Conservation (phyloP, 1,140 invertebrate genomes). For the Carcinoscorpius rotundicauda region DNA sequence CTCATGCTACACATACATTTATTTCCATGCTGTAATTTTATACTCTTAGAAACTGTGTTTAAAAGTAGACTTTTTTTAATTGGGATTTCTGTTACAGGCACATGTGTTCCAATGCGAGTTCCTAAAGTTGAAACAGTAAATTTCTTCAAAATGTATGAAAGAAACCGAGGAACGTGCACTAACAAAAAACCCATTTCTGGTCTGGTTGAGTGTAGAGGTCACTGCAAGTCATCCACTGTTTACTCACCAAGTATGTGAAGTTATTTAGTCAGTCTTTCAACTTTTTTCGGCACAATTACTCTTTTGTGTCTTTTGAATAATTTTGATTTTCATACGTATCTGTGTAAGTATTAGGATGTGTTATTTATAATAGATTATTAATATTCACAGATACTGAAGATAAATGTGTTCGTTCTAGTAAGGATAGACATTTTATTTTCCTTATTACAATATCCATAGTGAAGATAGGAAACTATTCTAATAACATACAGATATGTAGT, state of each 20-base stretch:
- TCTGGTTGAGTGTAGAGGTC: slow-evolving; percentile 25
- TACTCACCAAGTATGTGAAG: slow-evolving; percentile 6
- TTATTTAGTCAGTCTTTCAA: slow-evolving; percentile 23
- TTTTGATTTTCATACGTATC: background rate
- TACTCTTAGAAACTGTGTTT: background rate
- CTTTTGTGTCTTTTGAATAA: background rate
- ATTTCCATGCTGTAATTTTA: no score
- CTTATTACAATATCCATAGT: no score
- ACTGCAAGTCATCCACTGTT: slow-evolving; percentile 20
- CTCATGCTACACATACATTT: no score
- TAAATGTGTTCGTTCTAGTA: no score
- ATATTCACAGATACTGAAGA: no score
- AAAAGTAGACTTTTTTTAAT: background rate
- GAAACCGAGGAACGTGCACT: slow-evolving; percentile 23
- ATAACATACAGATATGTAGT: no score
- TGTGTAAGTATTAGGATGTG: background rate
- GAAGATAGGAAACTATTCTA: no score
- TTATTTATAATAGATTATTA: no score
- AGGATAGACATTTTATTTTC: no score
- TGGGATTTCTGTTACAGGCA: slow-evolving; percentile 14
- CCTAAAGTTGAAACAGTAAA: slow-evolving; percentile 23
- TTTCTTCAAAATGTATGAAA: slow-evolving; percentile 19
- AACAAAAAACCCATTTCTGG: slow-evolving; percentile 23
- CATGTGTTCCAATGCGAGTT: slow-evolving; percentile 22
- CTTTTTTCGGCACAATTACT: background rate